Percentiles rank a stretch among this genome's conserved stretches.
Conservation (phyloP, 2,113 vertebrate species). For the Pteruthius melanotis region DNA sequence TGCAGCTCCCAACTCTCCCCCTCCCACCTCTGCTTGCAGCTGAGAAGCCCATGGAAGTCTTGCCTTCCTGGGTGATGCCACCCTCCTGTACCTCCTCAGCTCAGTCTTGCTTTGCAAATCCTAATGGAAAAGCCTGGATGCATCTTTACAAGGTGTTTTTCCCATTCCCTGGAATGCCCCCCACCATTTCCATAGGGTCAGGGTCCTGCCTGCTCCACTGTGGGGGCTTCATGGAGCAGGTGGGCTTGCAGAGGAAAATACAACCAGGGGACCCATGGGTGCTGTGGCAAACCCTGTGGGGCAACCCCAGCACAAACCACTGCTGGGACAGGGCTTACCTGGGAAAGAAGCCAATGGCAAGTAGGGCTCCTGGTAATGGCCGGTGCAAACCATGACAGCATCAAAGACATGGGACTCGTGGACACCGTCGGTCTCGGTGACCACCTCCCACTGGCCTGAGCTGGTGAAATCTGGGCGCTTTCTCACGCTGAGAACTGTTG, state of each 20-base stretch:
- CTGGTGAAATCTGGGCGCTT: conserved; percentile 73
- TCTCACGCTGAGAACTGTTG: conserved; percentile 73
- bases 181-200: not conserved
- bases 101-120: not conserved
- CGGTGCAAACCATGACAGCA: conserved; percentile 86
- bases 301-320: not conserved
- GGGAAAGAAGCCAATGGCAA: conserved; percentile 80
- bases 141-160: not conserved
- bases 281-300: not conserved
- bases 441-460: conserved; percentile 89
- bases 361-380: conserved; percentile 71
- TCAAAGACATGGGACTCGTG: conserved; percentile 77
- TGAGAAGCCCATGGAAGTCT: not conserved
- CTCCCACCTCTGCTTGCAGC: not conserved
- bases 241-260: not conserved
- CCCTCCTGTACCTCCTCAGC: not conserved
- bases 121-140: not conserved
- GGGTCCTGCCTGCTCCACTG: not conserved
- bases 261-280: not conserved
- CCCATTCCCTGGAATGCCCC: not conserved
- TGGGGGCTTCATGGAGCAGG: not conserved
- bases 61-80: not conserved
- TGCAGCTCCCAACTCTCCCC: not conserved
- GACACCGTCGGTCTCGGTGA: conserved; percentile 63
- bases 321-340: conserved; percentile 69